Conservation (phyloP, 2,113 vertebrate species). For the Ailuropoda melanoleuca region DNA sequence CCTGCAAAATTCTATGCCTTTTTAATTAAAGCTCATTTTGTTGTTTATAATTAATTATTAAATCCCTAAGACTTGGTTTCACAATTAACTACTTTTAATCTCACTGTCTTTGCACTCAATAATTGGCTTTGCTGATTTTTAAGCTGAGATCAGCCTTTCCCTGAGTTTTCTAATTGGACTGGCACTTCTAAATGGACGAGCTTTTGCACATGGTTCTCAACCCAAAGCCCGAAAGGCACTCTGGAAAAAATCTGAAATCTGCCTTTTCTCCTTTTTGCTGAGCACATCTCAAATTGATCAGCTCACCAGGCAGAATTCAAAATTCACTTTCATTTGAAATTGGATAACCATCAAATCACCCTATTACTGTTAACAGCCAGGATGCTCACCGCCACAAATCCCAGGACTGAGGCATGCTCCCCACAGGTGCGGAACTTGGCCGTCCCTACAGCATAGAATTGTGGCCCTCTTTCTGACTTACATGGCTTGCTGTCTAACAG, state of each 20-base stretch:
- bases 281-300: not conserved
- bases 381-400: not conserved
- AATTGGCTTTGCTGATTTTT: conserved; percentile 26
- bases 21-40: conserved; percentile 41
- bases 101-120: not conserved
- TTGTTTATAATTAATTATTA: not conserved
- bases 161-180: not conserved
- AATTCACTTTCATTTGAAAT: conserved; percentile 33
- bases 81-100: conserved; percentile 4
- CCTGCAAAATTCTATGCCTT: conserved; percentile 29
- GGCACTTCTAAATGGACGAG: not conserved
- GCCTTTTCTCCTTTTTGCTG: not conserved
- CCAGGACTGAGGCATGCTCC: not conserved
- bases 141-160: not conserved
- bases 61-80: not conserved
- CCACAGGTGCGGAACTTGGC: not conserved
- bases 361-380: not conserved
- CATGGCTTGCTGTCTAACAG: not conserved
- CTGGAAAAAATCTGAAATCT: not conserved
- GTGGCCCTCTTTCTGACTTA: not conserved
- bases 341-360: not conserved
- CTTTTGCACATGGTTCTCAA: not conserved
- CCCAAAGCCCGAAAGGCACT: not conserved
- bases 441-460: not conserved
- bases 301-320: not conserved